Conservation (phyloP, 1,140 invertebrate genomes). For the Diabrotica undecimpunctata region DNA sequence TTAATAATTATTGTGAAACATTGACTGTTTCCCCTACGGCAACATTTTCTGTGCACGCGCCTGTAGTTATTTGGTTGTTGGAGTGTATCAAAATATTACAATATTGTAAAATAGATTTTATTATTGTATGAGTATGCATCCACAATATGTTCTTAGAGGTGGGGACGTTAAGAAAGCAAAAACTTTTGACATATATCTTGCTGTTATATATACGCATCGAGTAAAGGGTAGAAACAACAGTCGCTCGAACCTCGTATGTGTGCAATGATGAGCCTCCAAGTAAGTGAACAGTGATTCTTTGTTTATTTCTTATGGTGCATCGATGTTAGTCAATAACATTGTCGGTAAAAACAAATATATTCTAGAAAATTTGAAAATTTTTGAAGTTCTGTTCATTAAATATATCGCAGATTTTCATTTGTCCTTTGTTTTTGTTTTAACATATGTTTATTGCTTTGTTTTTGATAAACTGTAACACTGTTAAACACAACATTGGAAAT, state of each 20-base stretch:
- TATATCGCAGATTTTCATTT: too few relatives aligned
- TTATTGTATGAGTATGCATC: neutral
- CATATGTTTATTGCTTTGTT: too few relatives aligned
- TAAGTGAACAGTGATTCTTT: conserved; percentile 22
- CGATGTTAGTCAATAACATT: neutral
- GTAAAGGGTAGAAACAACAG: conserved; percentile 26
- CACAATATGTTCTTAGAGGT: neutral
- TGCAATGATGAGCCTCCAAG: conserved; percentile 32
- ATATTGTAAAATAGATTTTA: conserved; percentile 15
- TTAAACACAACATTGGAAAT: neutral
- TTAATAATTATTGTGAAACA: too few relatives aligned
- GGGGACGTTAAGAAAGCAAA: conserved; percentile 27
- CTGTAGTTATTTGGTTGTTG: conserved; percentile 4
- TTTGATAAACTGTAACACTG: too few relatives aligned
- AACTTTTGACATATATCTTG: conserved; percentile 22
- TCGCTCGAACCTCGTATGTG: conserved; percentile 20
- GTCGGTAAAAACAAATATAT: too few relatives aligned
- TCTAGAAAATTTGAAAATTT: too few relatives aligned
- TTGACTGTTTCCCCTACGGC: neutral
- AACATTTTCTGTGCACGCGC: neutral
- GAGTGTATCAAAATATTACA: conserved; percentile 13
- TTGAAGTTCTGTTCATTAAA: too few relatives aligned
- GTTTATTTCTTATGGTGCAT: neutral
- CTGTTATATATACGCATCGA: conserved; percentile 29
- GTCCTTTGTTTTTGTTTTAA: too few relatives aligned